Conservation (phyloP, 2,113 vertebrate genomes). For the Nerophis lumbriciformis region DNA sequence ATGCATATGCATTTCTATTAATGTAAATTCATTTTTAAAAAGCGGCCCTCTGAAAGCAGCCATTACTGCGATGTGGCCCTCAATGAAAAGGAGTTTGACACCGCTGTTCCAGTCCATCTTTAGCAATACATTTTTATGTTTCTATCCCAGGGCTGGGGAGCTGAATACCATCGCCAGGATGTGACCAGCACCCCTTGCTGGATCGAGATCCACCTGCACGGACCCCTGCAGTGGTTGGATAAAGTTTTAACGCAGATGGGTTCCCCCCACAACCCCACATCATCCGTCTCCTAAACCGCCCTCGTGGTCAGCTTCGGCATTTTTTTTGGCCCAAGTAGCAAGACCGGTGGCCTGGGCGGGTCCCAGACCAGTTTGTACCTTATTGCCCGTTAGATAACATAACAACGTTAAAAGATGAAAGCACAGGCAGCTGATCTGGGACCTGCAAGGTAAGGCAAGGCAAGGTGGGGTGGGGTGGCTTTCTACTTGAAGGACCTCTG, state of each 20-base stretch:
- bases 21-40: too few relatives aligned
- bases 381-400: background rate
- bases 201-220: constrained; percentile 98
- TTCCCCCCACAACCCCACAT: constrained; percentile 96
- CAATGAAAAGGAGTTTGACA: too few relatives aligned
- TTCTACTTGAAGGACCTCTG: constrained; percentile 88
- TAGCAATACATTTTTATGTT: constrained; percentile 4
- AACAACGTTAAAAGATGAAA: constrained; percentile 29
- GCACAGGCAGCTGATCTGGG: constrained; percentile 36
- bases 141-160: constrained; percentile 91
- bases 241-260: constrained; percentile 99
- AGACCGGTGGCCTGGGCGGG: constrained; percentile 17
- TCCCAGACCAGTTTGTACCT: constrained; percentile 41
- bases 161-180: constrained; percentile 97
- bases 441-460: constrained; percentile 21
- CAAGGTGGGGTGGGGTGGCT: constrained; percentile 18
- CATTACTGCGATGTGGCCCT: too few relatives aligned
- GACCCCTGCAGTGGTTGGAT: constrained; percentile 98
- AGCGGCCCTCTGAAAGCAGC: too few relatives aligned
- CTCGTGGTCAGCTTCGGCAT: constrained; percentile 34
- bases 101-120: background rate
- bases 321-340: constrained; percentile 51
- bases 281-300: constrained; percentile 87
- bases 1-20: too few relatives aligned
- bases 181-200: constrained; percentile 99